These are phyloP conservation scores for Vanacampus margaritifer DNA, from an alignment of 2,113 vertebrate genomes.

Conservation along the genomic window DNA sequence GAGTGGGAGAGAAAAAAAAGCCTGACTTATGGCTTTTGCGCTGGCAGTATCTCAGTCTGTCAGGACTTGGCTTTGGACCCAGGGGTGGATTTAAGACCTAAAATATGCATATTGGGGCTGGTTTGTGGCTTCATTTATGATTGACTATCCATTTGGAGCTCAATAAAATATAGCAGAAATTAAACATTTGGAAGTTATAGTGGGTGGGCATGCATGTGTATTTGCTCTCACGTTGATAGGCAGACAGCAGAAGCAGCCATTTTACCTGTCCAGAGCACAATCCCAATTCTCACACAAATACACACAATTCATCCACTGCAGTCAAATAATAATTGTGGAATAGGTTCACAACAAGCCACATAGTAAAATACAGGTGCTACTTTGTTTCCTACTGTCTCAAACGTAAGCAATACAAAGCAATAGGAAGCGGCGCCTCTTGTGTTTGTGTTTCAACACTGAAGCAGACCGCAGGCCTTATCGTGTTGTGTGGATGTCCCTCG, in stretches of 20 bases:
- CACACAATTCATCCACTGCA: background rate
- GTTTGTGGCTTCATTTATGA: background rate
- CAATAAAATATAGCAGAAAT: background rate
- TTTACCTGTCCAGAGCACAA: background rate
- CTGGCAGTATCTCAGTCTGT: background rate
- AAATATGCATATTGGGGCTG: background rate
- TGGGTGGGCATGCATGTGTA: background rate
- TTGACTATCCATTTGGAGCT: background rate
- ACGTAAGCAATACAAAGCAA: conserved; percentile 8
- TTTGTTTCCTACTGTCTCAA: conserved; percentile 11
- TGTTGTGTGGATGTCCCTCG: conserved; percentile 15
- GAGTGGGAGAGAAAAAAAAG: background rate
- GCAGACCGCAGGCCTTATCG: conserved; percentile 4
- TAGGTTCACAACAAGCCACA: background rate
- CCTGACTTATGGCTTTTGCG: background rate
- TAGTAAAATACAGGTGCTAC: background rate
- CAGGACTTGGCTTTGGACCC: background rate
- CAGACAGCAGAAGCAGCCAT: background rate
- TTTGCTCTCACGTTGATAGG: background rate
- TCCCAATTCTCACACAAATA: background rate
- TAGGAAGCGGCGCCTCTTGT: conserved; percentile 4
- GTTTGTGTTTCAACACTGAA: conserved; percentile 28
- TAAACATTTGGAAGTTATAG: conserved; percentile 6
- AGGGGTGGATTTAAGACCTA: background rate
- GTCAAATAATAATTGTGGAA: background rate